Conservation (phyloP, 2,888 invertebrate species). For the Trissoscelio sp. region DNA sequence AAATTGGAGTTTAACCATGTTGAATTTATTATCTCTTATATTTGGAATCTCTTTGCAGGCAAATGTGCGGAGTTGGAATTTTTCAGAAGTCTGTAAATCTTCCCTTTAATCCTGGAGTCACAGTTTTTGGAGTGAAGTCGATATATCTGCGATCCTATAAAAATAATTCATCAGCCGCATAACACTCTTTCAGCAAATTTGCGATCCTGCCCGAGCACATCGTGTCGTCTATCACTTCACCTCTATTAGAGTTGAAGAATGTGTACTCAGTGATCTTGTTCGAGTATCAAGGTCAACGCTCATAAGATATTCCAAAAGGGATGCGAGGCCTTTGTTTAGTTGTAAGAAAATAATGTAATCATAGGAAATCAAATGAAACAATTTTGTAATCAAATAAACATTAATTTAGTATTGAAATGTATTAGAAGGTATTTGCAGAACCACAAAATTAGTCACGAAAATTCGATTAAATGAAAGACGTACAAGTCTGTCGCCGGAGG, state of each 20-base stretch:
- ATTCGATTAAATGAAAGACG: conserved; percentile 23
- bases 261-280: conserved; percentile 17
- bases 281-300: conserved; percentile 18
- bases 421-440: neutral
- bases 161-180: conserved; percentile 24
- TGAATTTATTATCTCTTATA: too few relatives aligned
- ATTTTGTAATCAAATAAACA: neutral
- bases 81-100: conserved; percentile 1
- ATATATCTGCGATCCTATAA: conserved; percentile 24
- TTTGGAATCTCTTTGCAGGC: too few relatives aligned
- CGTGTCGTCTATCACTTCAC: conserved; percentile 35
- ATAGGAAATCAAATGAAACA: neutral
- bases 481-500: conserved; percentile 13
- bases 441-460: conserved; percentile 4
- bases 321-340: neutral
- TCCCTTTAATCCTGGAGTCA: neutral
- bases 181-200: conserved; percentile 18
- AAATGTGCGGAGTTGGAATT: too few relatives aligned
- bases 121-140: neutral
- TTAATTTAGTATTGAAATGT: neutral
- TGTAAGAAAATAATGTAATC: neutral
- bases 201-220: conserved; percentile 26
- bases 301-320: conserved; percentile 22
- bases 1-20: too few relatives aligned
- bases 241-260: conserved; percentile 19